Conservation (phyloP, 2,113 vertebrate species). For the Ranitomeya imitator region DNA sequence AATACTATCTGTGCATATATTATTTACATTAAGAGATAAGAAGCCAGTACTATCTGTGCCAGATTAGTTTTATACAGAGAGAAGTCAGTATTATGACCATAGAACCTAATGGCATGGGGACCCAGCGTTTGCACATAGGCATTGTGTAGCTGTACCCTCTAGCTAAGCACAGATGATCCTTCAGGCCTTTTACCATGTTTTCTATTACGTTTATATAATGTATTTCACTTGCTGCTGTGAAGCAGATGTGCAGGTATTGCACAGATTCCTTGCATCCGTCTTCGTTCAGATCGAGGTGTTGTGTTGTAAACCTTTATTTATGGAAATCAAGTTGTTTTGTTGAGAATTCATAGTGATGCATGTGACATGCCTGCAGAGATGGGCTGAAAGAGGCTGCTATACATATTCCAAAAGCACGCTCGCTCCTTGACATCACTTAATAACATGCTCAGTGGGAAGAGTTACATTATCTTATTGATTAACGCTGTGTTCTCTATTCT, state of each 20-base stretch:
- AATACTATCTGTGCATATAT: too few relatives aligned
- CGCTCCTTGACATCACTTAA: neutral
- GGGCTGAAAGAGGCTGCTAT: neutral
- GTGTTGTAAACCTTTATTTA: neutral
- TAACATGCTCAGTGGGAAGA: neutral
- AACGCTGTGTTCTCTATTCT: neutral
- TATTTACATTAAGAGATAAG: too few relatives aligned
- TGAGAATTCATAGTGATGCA: neutral
- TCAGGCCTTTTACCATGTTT: too few relatives aligned
- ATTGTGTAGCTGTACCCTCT: too few relatives aligned
- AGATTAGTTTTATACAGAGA: too few relatives aligned
- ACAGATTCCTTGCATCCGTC: neutral
- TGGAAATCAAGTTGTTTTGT: slow-evolving; percentile 1
- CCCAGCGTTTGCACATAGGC: too few relatives aligned
- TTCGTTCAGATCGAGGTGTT: neutral
- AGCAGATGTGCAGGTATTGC: neutral
- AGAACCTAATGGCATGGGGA: too few relatives aligned
- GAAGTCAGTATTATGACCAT: too few relatives aligned
- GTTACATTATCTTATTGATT: neutral
- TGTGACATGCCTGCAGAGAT: slow-evolving; percentile 4
- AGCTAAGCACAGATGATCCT: too few relatives aligned
- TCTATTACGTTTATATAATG: neutral
- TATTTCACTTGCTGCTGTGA: neutral
- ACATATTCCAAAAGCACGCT: neutral
- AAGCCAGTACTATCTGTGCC: too few relatives aligned